Base-by-base conservation (phyloP, 1,140 invertebrate species). In the Adelges cooleyi region DNA sequence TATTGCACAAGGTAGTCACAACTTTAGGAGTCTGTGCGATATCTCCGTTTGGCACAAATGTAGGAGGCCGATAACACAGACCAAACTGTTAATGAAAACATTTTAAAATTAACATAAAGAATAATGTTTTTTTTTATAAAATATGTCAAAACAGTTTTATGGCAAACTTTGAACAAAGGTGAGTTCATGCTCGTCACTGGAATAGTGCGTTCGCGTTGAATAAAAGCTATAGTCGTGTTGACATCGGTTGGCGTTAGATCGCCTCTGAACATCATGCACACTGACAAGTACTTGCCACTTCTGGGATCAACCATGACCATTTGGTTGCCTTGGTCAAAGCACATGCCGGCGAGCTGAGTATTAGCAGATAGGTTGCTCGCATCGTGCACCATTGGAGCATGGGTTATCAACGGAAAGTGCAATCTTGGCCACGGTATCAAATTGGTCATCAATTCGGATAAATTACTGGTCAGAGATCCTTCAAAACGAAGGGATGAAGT, bases 301-400 rank as follows among this genome's bases (percentile, higher is more conserved):
- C 68, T 69, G 0, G 72, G 70, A 42, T 76, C 72, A 65, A 73
- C 73, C 22, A 74, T 75, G 4, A 75, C 69, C 82, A 85, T 83
- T 68, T 80, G 80, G 73, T 87, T 88, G 22, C 77, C 72, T n/a
- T 86, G 81, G 69, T 91, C 86, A 68, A 91, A 91, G 69, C 87
- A 89, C 3, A 82, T 79, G 72, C 82, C 86, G 36, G 89, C 89
- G 40, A 91, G 80, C 66, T 88, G 84, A 9, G 80, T 76, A 13
- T 87, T 38, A 1, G 51, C 86, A 1, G 80, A 70, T 15, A 78
- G 80, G 15, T 78, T 77, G 67, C 76, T 75, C 27, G 77, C 75
- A 27, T 73, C 71, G 8, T 75, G 75, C 17, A 78, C 73, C 10
- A 82, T 74, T 6, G 80, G 81, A n/a, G 80, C 74, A 67, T 80